phyloP scores from a whole-genome alignment of 1,140 invertebrate genomes.

The Akabosia matsudoensis region DNA sequence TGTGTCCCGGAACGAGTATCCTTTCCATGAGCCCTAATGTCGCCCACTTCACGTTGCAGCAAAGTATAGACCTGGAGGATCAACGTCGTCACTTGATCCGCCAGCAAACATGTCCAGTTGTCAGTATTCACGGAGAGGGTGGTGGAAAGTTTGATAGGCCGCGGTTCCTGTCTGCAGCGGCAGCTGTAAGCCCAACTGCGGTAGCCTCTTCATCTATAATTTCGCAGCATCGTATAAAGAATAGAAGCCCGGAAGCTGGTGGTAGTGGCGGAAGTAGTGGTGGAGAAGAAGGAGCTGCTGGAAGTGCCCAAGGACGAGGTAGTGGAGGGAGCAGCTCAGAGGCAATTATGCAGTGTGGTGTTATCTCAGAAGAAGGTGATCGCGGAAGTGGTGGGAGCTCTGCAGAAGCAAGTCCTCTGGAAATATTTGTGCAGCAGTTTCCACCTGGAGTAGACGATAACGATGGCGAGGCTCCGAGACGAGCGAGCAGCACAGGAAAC shows the following conservation, averaged over 20 bases:
- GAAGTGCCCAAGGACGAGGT: conserved; percentile 29
- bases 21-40: conserved; percentile 45
- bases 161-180: conserved; percentile 46
- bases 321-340: conserved; percentile 45
- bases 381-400: conserved; percentile 38
- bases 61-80: conserved; percentile 43
- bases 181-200: conserved; percentile 43
- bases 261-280: conserved; percentile 26
- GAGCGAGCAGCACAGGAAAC: conserved; percentile 30
- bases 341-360: conserved; percentile 40
- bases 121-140: conserved; percentile 38
- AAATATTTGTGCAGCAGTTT: conserved; percentile 46
- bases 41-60: conserved; percentile 41
- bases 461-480: conserved; percentile 43
- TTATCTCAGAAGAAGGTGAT: conserved; percentile 45
- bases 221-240: conserved; percentile 38
- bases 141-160: conserved; percentile 42
- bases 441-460: conserved; percentile 44
- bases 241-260: conserved; percentile 43
- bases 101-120: conserved; percentile 47
- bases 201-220: conserved; percentile 45
- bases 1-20: conserved; percentile 45
- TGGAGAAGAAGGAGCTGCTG: not conserved
- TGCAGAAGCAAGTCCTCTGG: conserved; percentile 45
- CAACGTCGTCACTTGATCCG: conserved; percentile 45